Conservation (phyloP, 1,140 invertebrate species). For the Drosophila santomea region DNA sequence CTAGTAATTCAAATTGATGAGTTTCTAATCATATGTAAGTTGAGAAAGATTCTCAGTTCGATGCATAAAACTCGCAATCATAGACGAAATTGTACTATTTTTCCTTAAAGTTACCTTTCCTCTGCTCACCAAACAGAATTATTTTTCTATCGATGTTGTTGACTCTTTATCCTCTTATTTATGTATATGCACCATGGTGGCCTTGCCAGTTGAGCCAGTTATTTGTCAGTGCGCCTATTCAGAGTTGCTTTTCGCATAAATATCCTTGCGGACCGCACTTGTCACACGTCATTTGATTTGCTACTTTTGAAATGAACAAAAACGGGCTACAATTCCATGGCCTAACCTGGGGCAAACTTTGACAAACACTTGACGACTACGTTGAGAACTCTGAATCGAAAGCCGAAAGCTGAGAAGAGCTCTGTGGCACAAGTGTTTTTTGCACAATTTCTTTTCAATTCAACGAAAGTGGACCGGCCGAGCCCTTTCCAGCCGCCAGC, state of each 20-base stretch:
- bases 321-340: conserved; percentile 52
- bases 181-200: conserved; percentile 13
- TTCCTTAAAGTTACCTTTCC: background rate
- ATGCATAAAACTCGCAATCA: no score
- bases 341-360: conserved; percentile 71
- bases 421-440: conserved; percentile 71
- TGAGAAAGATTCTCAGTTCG: no score
- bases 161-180: conserved; percentile 43
- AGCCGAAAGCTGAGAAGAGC: conserved; percentile 41
- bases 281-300: conserved; percentile 78
- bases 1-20: no score
- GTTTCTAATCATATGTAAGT: no score
- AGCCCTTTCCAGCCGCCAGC: conserved; percentile 13
- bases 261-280: conserved; percentile 63
- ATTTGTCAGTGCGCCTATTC: conserved; percentile 17
- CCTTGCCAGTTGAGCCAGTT: conserved; percentile 31
- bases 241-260: conserved; percentile 47
- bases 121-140: background rate
- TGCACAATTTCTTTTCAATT: conserved; percentile 82
- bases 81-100: no score
- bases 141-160: conserved; percentile 4
- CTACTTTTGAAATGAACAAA: conserved; percentile 64
- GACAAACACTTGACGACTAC: conserved; percentile 70
- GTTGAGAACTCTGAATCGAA: conserved; percentile 37
- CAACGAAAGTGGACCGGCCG: conserved; percentile 73